Percentiles rank a stretch among this genome's conserved stretches.
phyloP scores from a whole-genome alignment of 2,888 invertebrate genomes.

The Harmothoe impar region DNA sequence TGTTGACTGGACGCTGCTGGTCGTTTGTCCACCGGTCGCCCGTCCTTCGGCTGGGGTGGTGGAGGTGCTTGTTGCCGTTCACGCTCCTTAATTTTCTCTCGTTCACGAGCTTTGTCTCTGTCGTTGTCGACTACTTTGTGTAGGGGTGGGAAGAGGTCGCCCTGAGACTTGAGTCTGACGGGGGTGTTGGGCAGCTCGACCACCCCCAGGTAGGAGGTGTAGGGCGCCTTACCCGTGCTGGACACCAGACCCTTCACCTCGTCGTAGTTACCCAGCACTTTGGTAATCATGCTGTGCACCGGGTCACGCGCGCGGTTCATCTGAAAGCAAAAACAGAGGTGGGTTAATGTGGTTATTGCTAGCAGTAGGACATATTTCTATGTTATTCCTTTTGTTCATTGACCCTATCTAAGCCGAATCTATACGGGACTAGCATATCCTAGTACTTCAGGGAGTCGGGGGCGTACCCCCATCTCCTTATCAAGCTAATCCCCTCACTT shows the following conservation, averaged over 20 bases:
- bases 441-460: too few relatives aligned
- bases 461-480: too few relatives aligned
- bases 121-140: too few relatives aligned
- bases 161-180: not conserved
- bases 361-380: not conserved
- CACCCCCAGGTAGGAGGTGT: constrained; percentile 12
- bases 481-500: too few relatives aligned
- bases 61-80: constrained; percentile 16
- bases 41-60: not conserved
- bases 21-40: not conserved
- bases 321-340: not conserved
- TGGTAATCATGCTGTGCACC: constrained; percentile 14
- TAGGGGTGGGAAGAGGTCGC: not conserved
- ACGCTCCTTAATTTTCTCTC: not conserved
- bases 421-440: too few relatives aligned
- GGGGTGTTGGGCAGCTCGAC: constrained; percentile 32
- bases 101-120: not conserved
- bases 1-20: constrained; percentile 23
- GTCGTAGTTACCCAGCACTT: constrained; percentile 49
- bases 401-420: too few relatives aligned
- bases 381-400: too few relatives aligned
- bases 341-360: not conserved
- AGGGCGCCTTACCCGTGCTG: too few relatives aligned
- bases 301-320: constrained; percentile 28
- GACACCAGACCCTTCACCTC: constrained; percentile 41